A percentile compares a stretch with the other conserved stretches of the same genome.
phyloP scores from a whole-genome alignment of 2,113 vertebrate genomes.

The Prolemur simus region DNA sequence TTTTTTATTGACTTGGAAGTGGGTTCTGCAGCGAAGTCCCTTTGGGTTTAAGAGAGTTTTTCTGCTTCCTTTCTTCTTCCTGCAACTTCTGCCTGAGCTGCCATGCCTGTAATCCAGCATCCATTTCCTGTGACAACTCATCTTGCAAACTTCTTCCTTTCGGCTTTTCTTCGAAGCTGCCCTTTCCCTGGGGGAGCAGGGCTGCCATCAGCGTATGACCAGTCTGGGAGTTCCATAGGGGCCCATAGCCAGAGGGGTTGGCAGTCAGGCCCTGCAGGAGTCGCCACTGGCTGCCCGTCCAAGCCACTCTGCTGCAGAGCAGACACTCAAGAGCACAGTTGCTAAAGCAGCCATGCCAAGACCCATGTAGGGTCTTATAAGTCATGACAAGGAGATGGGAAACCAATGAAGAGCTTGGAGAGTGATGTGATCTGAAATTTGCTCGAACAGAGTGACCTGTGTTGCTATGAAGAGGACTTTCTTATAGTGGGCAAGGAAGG shows the following conservation, averaged over 20 bases:
- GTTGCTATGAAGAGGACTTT: neutral
- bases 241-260: too few relatives aligned
- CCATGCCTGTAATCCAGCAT: conserved; percentile 86
- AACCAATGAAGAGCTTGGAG: neutral
- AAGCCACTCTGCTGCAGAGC: too few relatives aligned
- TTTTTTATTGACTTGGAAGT: conserved; percentile 46
- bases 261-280: too few relatives aligned
- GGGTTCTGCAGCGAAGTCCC: conserved; percentile 68
- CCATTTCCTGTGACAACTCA: conserved; percentile 86
- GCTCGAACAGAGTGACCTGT: neutral
- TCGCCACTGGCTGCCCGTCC: too few relatives aligned
- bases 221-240: too few relatives aligned
- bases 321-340: too few relatives aligned
- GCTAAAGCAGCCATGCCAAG: too few relatives aligned
- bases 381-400: neutral
- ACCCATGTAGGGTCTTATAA: neutral
- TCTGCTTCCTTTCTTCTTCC: conserved; percentile 78
- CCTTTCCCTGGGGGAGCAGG: too few relatives aligned
- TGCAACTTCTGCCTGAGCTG: conserved; percentile 71
- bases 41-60: conserved; percentile 88
- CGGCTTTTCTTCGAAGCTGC: too few relatives aligned
- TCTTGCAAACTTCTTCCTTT: too few relatives aligned
- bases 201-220: too few relatives aligned
- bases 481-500: neutral
- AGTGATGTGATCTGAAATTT: neutral